A percentile compares a stretch with the other conserved stretches of the same genome.
Evolutionary conservation across 1,140 invertebrate genomes (phyloP).

Genomic region (Polypedilum pembai): DNA sequence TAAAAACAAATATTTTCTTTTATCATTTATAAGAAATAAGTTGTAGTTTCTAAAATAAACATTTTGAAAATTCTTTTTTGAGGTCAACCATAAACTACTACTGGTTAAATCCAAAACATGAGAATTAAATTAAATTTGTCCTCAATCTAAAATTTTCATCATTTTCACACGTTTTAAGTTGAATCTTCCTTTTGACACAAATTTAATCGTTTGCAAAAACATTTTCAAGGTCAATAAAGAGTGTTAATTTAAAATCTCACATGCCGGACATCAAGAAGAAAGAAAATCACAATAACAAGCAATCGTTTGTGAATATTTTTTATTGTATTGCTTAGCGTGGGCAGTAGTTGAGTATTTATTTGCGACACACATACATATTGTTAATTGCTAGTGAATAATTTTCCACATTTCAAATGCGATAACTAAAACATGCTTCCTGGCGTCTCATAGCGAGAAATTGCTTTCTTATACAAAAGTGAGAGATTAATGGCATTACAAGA

Average conservation of each 20-base stretch:
- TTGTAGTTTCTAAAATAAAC: no score
- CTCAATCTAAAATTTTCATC: no score
- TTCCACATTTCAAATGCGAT: neutral
- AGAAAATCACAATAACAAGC: neutral
- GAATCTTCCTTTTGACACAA: no score
- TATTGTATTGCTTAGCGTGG: neutral
- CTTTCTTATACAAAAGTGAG: neutral
- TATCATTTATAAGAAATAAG: no score
- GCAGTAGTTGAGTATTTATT: neutral
- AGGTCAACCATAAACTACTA: no score
- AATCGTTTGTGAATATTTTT: neutral
- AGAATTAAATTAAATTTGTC: no score
- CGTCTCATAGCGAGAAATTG: neutral
- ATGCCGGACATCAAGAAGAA: neutral
- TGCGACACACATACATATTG: neutral
- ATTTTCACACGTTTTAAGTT: no score
- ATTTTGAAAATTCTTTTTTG: no score
- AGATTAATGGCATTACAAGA: neutral
- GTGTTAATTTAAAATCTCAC: neutral
- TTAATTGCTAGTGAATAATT: constrained; percentile 26
- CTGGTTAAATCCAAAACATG: no score
- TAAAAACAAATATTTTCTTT: no score
- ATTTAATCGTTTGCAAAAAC: no score
- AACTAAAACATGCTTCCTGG: constrained; percentile 9
- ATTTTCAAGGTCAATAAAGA: no score